These are phyloP conservation scores for Hydractinia echinata DNA, from an alignment of 30 jellyfish, hydroid and myxozoan species.

Conservation along the genomic window DNA sequence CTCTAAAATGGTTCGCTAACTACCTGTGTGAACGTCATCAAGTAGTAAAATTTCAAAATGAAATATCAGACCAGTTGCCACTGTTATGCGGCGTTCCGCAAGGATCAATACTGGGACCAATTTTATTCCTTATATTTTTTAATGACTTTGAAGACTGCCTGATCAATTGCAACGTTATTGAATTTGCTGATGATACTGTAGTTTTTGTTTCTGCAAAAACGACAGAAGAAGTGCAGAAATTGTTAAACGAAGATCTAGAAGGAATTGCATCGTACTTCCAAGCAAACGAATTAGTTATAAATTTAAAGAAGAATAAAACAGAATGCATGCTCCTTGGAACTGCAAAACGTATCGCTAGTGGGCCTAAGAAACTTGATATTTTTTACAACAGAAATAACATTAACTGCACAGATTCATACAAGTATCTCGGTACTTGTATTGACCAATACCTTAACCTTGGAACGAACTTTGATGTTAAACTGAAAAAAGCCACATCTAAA, in stretches of 20 bases:
- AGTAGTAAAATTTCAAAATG: too few relatives aligned
- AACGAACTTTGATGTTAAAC: background rate
- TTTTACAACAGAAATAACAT: background rate
- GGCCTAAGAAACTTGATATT: conserved; percentile 1
- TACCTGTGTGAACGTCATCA: too few relatives aligned
- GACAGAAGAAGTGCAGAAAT: conserved; percentile 3
- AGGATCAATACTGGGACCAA: conserved; percentile 47
- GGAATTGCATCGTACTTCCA: background rate
- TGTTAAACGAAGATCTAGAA: background rate
- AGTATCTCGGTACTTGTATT: background rate
- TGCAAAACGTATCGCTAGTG: conserved; percentile 35
- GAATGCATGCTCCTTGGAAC: conserved; percentile 54
- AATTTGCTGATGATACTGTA: conserved; percentile 62
- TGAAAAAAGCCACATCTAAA: conserved; percentile 11
- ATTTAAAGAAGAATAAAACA: conserved; percentile 42
- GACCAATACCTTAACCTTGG: conserved; percentile 28
- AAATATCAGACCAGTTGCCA: too few relatives aligned
- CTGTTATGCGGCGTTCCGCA: too few relatives aligned
- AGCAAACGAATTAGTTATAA: conserved; percentile 8
- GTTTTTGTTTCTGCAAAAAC: conserved; percentile 40
- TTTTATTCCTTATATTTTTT: conserved; percentile 47
- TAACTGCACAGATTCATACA: background rate
- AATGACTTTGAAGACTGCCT: conserved; percentile 60
- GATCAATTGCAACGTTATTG: conserved; percentile 36
- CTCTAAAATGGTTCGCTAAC: background rate